These are phyloP conservation scores for Cassiopea xamachana DNA, from an alignment of 30 jellyfish, hydroid and myxozoan species.

Conservation along the genomic window DNA sequence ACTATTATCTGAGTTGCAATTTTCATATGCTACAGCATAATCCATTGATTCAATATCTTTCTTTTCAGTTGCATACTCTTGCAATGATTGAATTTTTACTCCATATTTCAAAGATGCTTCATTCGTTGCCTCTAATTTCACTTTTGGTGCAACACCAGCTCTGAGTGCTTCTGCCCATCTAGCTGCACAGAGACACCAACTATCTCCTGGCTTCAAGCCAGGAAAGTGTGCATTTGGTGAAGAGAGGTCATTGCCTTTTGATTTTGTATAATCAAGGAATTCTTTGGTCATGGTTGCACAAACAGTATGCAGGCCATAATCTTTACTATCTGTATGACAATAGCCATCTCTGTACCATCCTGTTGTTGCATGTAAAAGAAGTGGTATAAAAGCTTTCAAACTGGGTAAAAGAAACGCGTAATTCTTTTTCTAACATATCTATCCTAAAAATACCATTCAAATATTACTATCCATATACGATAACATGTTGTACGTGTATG, in stretches of 20 bases:
- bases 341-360: conserved; percentile 82
- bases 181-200: conserved; percentile 83
- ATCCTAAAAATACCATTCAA: too few species aligned
- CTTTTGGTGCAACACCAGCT: conserved; percentile 77
- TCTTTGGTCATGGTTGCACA: conserved; percentile 80
- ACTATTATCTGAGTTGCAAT: neutral
- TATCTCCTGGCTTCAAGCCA: conserved; percentile 75
- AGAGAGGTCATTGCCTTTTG: conserved; percentile 77
- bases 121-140: conserved; percentile 75
- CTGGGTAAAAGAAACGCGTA: too few species aligned
- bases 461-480: too few species aligned
- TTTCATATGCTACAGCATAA: neutral
- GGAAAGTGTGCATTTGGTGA: conserved; percentile 76
- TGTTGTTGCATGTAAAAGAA: neutral
- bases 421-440: too few species aligned
- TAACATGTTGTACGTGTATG: too few species aligned
- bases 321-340: conserved; percentile 71
- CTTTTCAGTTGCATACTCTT: conserved; percentile 15
- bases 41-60: neutral
- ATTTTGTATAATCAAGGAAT: conserved; percentile 63
- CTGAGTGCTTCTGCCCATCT: conserved; percentile 77
- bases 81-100: conserved; percentile 29
- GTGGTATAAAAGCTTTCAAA: neutral
- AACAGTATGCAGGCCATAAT: conserved; percentile 79
- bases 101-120: conserved; percentile 58